Evolutionary conservation across 2,888 invertebrate genomes (phyloP), one percentile per base, ranked within the genome.

Genomic region (Chloroclystis v-ata): DNA sequence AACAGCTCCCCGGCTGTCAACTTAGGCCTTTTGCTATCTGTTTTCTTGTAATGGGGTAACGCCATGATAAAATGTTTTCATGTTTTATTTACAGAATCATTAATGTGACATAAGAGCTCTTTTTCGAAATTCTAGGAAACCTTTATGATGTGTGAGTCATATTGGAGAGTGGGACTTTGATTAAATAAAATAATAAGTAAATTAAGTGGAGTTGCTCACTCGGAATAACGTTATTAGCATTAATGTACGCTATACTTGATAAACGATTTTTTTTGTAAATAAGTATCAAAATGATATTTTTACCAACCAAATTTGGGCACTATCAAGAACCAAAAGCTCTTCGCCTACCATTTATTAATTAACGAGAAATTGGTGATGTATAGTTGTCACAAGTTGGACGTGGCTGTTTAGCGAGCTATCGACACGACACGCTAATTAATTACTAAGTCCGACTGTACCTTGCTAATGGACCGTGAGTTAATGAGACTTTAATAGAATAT

Each of bases 21-120:
- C 55, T 57, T 48, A 49, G 53, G 42, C 49, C 49, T 49, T 63
- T 61, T 59, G 56, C 57, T 61, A 59, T 57, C 49, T 56, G 59
- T 54, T 49, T 54, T 56, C 52, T 38, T 42, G 42, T 38, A 46
- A 50, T 39, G 30, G 30, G 20, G 43, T 43, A 54, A 44, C 49
- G 53, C 9, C 12, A 28, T 28, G 37, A 42, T 28, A 48, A 49
- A 37, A 45, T 29, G 16, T 41, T 46, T 40, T 47, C 28, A 43
- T 52, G 37, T 52, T 54, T 47, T 42, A 44, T 45, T 46, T 44
- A 49, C 43, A 30, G 11, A 14, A 29, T 35, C 24, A 39, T 39
- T 46, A 39, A 12, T 20, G 20, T 4, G 3, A 20, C 5, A 29
- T 42, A n/a, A 13, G 44, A 4, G 5, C 5, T 20, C 20, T 20